A percentile compares a stretch with the other conserved stretches of the same genome.
Conservation (phyloP, 2,113 vertebrate species). For the Parotia lawesii region DNA sequence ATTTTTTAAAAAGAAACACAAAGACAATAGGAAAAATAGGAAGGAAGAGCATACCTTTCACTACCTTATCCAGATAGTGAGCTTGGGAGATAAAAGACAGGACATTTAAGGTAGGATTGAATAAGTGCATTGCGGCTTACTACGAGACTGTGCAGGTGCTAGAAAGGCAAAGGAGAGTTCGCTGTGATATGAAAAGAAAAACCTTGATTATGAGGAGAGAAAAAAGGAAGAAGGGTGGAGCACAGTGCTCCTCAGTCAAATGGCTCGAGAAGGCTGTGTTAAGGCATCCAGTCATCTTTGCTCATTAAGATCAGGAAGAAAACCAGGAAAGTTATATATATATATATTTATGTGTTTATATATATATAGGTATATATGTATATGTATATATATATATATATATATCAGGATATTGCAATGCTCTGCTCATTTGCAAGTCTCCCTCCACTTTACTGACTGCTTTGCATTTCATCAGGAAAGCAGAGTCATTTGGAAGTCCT, state of each 20-base stretch:
- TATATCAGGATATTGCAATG: neutral
- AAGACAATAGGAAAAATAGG: conserved; percentile 79
- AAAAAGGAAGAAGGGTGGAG: conserved; percentile 39
- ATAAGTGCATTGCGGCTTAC: conserved; percentile 70
- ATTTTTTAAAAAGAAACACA: conserved; percentile 66
- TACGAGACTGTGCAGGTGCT: conserved; percentile 68
- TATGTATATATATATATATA: neutral
- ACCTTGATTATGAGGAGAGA: conserved; percentile 59
- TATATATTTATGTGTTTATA: neutral
- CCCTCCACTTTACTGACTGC: neutral
- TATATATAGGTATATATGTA: neutral
- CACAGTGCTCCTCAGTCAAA: conserved; percentile 54
- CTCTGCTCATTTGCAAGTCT: neutral
- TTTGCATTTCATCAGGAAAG: neutral
- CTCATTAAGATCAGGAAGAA: conserved; percentile 9
- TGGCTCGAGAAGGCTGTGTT: neutral
- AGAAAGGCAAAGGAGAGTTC: conserved; percentile 45
- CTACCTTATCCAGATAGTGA: conserved; percentile 99
- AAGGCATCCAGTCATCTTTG: conserved; percentile 32
- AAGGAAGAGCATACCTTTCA: conserved; percentile 99
- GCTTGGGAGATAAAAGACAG: conserved; percentile 99
- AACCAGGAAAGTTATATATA: neutral
- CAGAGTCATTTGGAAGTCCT: neutral
- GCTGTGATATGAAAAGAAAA: conserved; percentile 43
- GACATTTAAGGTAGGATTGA: conserved; percentile 94